phyloP scores from a whole-genome alignment of 2,888 invertebrate species.

The Pachymerium ferrugineum region DNA sequence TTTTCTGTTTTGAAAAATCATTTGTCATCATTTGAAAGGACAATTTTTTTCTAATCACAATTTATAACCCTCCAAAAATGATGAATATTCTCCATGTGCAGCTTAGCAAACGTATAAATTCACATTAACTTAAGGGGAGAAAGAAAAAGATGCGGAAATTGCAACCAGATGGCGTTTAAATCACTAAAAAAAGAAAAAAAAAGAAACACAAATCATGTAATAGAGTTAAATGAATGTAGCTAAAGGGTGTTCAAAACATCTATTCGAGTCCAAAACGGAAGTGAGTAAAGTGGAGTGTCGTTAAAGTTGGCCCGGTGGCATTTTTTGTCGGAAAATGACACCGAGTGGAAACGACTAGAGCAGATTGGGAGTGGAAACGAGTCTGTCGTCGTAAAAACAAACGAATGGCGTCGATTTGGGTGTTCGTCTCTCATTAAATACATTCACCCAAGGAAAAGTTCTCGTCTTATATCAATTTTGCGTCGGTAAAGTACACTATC shows the following conservation, averaged over 20 bases:
- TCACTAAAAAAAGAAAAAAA: too few relatives aligned
- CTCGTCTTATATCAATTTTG: too few relatives aligned
- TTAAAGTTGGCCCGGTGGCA: background rate
- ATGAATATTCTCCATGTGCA: background rate
- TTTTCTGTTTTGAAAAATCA: background rate
- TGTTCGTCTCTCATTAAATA: constrained; percentile 24
- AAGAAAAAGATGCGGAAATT: background rate
- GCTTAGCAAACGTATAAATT: background rate
- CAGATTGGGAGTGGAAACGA: constrained; percentile 5
- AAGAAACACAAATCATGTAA: too few relatives aligned
- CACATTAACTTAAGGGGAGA: background rate
- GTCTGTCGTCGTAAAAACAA: constrained; percentile 27
- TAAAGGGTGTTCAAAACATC: too few relatives aligned
- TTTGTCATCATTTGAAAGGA: background rate
- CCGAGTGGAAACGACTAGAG: background rate
- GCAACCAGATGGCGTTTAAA: background rate
- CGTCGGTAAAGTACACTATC: too few relatives aligned
- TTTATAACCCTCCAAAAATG: background rate
- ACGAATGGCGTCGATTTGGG: constrained; percentile 27
- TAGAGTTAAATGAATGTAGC: too few relatives aligned
- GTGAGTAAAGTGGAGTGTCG: background rate
- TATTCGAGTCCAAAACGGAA: background rate
- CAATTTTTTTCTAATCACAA: background rate
- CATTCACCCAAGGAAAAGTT: too few relatives aligned
- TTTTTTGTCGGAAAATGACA: background rate